phyloP scores from a whole-genome alignment of 1,140 invertebrate genomes.

The Apis laboriosa region DNA sequence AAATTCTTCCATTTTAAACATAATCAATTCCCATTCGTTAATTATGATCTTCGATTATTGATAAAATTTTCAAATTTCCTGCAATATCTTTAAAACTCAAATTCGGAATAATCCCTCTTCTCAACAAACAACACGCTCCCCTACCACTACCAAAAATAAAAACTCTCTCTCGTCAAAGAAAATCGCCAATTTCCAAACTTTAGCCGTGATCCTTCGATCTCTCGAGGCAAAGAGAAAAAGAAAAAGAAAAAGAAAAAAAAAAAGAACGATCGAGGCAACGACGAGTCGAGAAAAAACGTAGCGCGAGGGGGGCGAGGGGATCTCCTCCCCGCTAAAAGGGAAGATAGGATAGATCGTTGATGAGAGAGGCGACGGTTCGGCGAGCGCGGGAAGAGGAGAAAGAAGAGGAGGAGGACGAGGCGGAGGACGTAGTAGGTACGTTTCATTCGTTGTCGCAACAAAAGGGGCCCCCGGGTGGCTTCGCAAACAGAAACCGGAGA shows the following conservation, averaged over 20 bases:
- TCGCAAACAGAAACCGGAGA: conserved; percentile 69
- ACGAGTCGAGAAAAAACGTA: not conserved
- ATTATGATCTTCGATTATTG: too few relatives aligned
- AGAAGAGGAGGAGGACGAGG: conserved; percentile 36
- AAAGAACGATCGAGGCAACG: not conserved
- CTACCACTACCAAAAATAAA: too few relatives aligned
- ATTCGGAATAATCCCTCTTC: too few relatives aligned
- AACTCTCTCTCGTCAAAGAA: too few relatives aligned
- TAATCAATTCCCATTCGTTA: too few relatives aligned
- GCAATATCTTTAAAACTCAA: too few relatives aligned
- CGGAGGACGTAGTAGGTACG: conserved; percentile 53
- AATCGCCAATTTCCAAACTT: too few relatives aligned
- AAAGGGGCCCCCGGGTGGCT: conserved; percentile 66
- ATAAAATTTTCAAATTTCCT: too few relatives aligned
- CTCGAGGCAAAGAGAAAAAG: not conserved
- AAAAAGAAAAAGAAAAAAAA: not conserved
- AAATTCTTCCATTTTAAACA: too few relatives aligned
- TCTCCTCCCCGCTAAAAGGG: not conserved
- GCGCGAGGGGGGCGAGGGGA: too few relatives aligned
- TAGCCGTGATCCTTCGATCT: too few relatives aligned
- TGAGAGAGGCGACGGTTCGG: not conserved
- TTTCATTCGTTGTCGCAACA: conserved; percentile 67
- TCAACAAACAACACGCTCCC: too few relatives aligned
- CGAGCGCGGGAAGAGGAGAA: not conserved
- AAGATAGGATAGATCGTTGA: conserved; percentile 21